Percentiles rank a stretch among this genome's conserved stretches.
Evolutionary conservation across 1,140 invertebrate genomes (phyloP).

Genomic region (Mya arenaria): DNA sequence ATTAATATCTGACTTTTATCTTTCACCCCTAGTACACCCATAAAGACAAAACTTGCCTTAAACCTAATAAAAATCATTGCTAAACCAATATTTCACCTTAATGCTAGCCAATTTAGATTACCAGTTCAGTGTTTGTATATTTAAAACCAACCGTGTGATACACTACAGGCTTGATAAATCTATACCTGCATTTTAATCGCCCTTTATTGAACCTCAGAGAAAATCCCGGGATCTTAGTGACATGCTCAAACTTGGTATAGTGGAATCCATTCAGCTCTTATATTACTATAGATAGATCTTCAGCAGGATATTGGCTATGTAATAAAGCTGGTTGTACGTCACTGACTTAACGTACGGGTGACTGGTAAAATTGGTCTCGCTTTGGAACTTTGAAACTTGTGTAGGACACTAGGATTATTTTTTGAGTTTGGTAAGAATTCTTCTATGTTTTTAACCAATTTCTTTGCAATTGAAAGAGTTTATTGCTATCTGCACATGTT

Average conservation of each 20-base stretch:
- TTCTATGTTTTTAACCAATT: not conserved
- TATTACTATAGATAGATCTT: not conserved
- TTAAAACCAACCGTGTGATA: not conserved
- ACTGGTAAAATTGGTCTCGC: not conserved
- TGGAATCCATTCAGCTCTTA: not conserved
- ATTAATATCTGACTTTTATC: no score
- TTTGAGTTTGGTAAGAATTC: not conserved
- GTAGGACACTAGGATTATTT: no score
- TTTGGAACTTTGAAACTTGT: no score
- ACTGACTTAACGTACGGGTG: constrained; percentile 1
- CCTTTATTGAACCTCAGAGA: constrained; percentile 30
- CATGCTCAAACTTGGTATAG: constrained; percentile 23
- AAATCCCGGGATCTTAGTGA: constrained; percentile 39
- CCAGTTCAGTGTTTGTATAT: not conserved
- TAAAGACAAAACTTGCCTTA: not conserved
- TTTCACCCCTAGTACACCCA: no score
- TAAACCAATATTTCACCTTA: constrained; percentile 29
- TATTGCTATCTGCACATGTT: not conserved
- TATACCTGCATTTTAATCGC: not conserved
- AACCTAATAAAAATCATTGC: constrained; percentile 17
- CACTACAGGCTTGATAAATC: not conserved
- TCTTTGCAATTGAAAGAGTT: not conserved
- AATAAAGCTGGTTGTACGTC: constrained; percentile 44
- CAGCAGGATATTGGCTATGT: constrained; percentile 42
- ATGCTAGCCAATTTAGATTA: constrained; percentile 8